These are phyloP conservation scores for Poeciliopsis occidentalis DNA, from an alignment of 2,113 vertebrate species.

Conservation along the genomic window DNA sequence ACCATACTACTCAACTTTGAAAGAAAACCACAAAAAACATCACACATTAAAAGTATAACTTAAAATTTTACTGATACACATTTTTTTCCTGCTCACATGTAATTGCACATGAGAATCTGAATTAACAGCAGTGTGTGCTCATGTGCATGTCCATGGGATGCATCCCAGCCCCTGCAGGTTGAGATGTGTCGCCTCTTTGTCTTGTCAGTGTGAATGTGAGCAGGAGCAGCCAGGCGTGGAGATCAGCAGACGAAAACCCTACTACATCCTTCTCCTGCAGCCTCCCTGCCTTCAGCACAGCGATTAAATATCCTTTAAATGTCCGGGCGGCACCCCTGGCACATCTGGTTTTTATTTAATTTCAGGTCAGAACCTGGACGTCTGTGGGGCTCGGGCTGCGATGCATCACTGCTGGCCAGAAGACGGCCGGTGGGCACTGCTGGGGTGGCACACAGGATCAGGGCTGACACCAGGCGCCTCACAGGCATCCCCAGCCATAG, in stretches of 20 bases:
- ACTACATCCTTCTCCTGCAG: conserved; percentile 21
- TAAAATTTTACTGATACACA: not conserved
- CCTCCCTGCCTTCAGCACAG: conserved; percentile 27
- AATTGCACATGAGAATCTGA: conserved; percentile 26
- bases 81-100: conserved; percentile 1
- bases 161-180: conserved; percentile 60
- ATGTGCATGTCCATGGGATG: conserved; percentile 29
- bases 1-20: not conserved
- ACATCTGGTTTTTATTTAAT: conserved; percentile 69
- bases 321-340: conserved; percentile 65
- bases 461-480: conserved; percentile 39
- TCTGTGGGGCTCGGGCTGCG: conserved; percentile 31
- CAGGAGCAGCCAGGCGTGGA: conserved; percentile 73
- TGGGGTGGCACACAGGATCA: conserved; percentile 42
- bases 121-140: conserved; percentile 23
- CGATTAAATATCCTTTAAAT: conserved; percentile 54
- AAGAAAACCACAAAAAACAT: not conserved
- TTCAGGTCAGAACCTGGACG: conserved; percentile 70
- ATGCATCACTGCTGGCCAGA: conserved; percentile 34
- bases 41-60: not conserved
- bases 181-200: conserved; percentile 77
- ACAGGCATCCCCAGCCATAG: conserved; percentile 27
- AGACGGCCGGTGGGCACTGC: conserved; percentile 30
- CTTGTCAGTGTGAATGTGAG: conserved; percentile 79
- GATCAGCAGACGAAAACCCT: conserved; percentile 61